Evolutionary conservation across 2,797 vertebrate species (phyloP), one percentile per base, ranked within the genome.

Genomic region (Clamator glandarius): DNA sequence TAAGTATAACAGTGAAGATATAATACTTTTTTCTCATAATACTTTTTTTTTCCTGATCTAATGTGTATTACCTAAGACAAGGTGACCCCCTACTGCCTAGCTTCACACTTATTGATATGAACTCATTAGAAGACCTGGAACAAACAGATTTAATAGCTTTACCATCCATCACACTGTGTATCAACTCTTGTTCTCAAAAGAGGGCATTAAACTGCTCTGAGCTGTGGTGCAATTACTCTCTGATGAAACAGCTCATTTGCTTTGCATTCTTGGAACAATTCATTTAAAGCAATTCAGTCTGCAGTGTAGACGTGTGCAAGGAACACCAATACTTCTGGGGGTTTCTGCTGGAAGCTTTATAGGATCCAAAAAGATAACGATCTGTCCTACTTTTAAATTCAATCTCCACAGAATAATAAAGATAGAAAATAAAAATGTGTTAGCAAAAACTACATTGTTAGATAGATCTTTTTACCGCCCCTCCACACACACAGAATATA

Each of bases 191-290:
- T 59, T 85, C 68, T 95, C 68, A 36, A 52, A 93, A 77, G 15
- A 59, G 8, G 8, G 3, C 52, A 82, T 89, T 93, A 89, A 85
- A 51, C 31, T 63, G 17, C 72, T 63, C 25, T 77, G 39, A 85
- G 57, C 57, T 93, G 44, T 77, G 41, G 23, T 87, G 33, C 35
- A 91, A 89, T 93, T 91, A 83, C 28, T 80, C 48, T 89, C 90
- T 91, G 52, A 87, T 89, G 76, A 92, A 93, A 83, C 39, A 80
- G 26, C 23, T 91, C 89, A 90, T 91, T 95, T 92, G 31, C 61
- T 89, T 85, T 87, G 48, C 44, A 70, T 92, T 80, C 62, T 80
- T 91, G 64, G 54, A 93, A 77, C 52, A 52, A 83, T 74, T 91
- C 17, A 64, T 79, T 95, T 93, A 77, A 28, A 93, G 9, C 44